Evolutionary conservation across 2,113 vertebrate genomes (phyloP).

Genomic region (Macquaria australasica): DNA sequence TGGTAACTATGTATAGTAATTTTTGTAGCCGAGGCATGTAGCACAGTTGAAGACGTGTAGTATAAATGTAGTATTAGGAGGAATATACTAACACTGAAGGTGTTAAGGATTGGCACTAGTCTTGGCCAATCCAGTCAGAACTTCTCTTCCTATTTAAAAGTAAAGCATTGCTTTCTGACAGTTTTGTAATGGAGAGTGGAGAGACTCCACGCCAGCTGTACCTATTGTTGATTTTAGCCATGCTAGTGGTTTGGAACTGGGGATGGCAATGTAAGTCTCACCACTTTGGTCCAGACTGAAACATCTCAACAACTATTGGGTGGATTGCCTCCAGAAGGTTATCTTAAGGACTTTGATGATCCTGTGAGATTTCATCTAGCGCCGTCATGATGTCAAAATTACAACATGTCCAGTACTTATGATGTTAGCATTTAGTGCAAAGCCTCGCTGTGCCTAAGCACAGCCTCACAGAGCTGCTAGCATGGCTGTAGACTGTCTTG

Average conservation of each 20-base stretch:
- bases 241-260: neutral
- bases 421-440: too few species aligned
- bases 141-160: neutral
- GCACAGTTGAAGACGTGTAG: neutral
- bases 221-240: neutral
- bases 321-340: neutral
- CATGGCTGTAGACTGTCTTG: too few species aligned
- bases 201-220: neutral
- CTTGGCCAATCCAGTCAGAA: neutral
- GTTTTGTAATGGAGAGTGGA: neutral
- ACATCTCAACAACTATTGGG: neutral
- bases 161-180: neutral
- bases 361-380: too few species aligned
- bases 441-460: too few species aligned
- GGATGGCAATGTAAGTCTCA: neutral
- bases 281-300: neutral
- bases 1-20: neutral
- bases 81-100: neutral
- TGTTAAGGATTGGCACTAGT: neutral
- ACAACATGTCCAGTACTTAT: too few species aligned
- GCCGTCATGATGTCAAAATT: too few species aligned
- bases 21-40: neutral
- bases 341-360: too few species aligned
- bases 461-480: too few species aligned
- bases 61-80: too few species aligned